Evolutionary conservation across 1,140 invertebrate genomes (phyloP).

Genomic region (Orchestia grillus): DNA sequence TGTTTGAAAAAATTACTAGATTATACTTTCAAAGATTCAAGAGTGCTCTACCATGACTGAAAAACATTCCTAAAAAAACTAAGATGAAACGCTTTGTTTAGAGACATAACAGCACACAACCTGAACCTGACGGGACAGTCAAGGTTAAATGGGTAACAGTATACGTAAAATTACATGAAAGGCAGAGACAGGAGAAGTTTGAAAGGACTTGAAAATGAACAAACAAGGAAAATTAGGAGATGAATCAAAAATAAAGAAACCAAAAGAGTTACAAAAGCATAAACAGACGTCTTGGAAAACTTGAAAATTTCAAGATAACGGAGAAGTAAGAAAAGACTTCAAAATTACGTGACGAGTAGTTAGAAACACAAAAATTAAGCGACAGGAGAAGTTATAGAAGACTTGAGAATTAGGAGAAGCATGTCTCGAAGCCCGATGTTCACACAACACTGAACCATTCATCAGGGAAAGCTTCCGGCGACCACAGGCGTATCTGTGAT

Average conservation of each 20-base stretch:
- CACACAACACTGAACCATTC: constrained; percentile 37
- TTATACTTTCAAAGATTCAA: not conserved
- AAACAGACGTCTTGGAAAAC: no score
- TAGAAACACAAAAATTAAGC: not conserved
- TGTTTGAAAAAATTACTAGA: not conserved
- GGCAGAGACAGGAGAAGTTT: not conserved
- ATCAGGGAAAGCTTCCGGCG: constrained; percentile 35
- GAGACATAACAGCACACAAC: not conserved
- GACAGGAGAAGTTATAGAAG: not conserved
- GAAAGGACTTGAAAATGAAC: not conserved
- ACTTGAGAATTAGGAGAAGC: not conserved
- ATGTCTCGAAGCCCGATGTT: not conserved
- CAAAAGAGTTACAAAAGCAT: no score
- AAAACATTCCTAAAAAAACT: no score
- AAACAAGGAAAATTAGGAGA: not conserved
- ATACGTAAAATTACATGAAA: not conserved
- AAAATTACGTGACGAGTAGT: not conserved
- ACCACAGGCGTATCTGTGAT: constrained; percentile 30
- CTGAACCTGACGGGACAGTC: not conserved
- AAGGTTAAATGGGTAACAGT: not conserved
- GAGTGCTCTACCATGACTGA: not conserved
- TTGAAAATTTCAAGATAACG: no score
- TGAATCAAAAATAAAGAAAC: no score
- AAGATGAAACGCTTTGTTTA: not conserved
- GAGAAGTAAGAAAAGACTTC: not conserved